Conservation (phyloP, 2,888 invertebrate genomes). For the Euproctis similis region DNA sequence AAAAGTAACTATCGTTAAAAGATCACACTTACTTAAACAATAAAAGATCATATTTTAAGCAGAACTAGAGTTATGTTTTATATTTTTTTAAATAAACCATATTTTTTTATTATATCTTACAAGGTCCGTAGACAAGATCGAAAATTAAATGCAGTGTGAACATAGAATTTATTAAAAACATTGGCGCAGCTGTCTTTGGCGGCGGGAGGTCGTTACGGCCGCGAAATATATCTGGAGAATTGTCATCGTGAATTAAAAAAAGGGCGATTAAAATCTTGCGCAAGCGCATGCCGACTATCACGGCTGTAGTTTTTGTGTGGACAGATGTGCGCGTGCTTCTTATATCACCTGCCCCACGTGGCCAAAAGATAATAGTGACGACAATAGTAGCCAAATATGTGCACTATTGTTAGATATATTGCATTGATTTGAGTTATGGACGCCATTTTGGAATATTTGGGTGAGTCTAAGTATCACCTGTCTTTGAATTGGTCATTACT, state of each 20-base stretch:
- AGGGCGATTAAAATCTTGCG: slow-evolving; percentile 70
- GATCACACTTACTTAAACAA: no score
- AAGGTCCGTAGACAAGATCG: slow-evolving; percentile 1
- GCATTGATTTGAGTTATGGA: slow-evolving; percentile 59
- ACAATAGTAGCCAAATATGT: slow-evolving; percentile 55
- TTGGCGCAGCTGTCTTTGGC: slow-evolving; percentile 40
- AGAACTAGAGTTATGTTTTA: no score
- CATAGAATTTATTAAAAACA: slow-evolving; percentile 25
- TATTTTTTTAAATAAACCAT: no score
- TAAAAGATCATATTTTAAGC: no score
- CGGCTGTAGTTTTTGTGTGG: slow-evolving; percentile 40
- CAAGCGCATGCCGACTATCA: slow-evolving; percentile 61
- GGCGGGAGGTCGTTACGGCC: slow-evolving; percentile 46
- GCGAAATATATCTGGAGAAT: slow-evolving; percentile 63
- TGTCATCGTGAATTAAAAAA: slow-evolving; percentile 63
- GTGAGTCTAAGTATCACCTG: slow-evolving; percentile 35
- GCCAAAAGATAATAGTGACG: slow-evolving; percentile 49
- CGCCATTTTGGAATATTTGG: slow-evolving; percentile 24
- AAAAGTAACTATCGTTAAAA: no score
- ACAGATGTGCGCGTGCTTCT: slow-evolving; percentile 72
- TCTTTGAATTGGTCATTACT: slow-evolving; percentile 23
- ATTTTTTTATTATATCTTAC: no score
- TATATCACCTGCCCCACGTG: slow-evolving; percentile 69
- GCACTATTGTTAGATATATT: slow-evolving; percentile 42
- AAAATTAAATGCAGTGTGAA: slow-evolving; percentile 34